Percentiles rank a stretch among this genome's conserved stretches.
phyloP scores from a whole-genome alignment of 2,888 invertebrate species.

The Caenorhabditis sp. region DNA sequence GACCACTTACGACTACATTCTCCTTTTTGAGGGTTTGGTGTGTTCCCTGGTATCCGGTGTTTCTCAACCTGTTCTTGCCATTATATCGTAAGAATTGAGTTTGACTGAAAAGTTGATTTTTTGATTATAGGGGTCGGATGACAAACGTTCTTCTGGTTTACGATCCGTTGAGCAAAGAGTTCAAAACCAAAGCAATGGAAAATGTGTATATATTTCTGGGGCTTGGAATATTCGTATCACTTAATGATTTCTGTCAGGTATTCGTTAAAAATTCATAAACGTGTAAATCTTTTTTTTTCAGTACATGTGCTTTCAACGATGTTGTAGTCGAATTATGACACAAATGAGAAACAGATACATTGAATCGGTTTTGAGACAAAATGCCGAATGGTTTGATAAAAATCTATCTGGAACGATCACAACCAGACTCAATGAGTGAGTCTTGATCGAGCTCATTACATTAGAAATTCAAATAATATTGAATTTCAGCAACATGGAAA shows the following conservation, averaged over 20 bases:
- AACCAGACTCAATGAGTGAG: slow-evolving; percentile 70
- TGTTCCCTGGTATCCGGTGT: slow-evolving; percentile 63
- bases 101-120: background rate
- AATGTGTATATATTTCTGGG: slow-evolving; percentile 74
- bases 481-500: slow-evolving; percentile 48
- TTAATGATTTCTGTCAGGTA: slow-evolving; percentile 69
- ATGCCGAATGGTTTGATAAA: slow-evolving; percentile 74
- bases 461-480: background rate
- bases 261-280: background rate
- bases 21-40: slow-evolving; percentile 60
- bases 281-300: slow-evolving; percentile 54
- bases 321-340: slow-evolving; percentile 69
- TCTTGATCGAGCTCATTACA: too few species aligned
- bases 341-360: slow-evolving; percentile 65
- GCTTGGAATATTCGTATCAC: slow-evolving; percentile 61
- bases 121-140: slow-evolving; percentile 61
- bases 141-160: slow-evolving; percentile 67
- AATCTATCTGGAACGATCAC: slow-evolving; percentile 71
- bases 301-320: slow-evolving; percentile 72
- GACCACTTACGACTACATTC: slow-evolving; percentile 58
- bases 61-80: slow-evolving; percentile 67
- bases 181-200: slow-evolving; percentile 61
- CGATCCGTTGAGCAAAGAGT: slow-evolving; percentile 57
- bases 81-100: slow-evolving; percentile 55
- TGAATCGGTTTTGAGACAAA: slow-evolving; percentile 67